Conservation (phyloP, 2,113 vertebrate genomes). For the Hydropotes inermis region DNA sequence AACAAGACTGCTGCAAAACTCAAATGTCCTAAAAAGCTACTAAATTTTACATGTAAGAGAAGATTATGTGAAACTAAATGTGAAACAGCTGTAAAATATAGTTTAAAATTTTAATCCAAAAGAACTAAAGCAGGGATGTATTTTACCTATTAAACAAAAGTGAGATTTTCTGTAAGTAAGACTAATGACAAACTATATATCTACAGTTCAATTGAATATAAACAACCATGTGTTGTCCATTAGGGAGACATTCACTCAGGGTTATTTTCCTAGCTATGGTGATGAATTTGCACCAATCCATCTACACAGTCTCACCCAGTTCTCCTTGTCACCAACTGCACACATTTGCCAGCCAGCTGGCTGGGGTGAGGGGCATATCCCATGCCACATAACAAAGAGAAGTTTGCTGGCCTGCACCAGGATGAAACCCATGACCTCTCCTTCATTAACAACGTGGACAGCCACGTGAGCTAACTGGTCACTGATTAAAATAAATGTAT, state of each 20-base stretch:
- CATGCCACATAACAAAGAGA: constrained; percentile 51
- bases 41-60: background rate
- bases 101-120: background rate
- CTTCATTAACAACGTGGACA: constrained; percentile 36
- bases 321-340: constrained; percentile 70
- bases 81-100: constrained; percentile 20
- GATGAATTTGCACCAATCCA: constrained; percentile 71
- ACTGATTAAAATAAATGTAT: constrained; percentile 52
- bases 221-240: constrained; percentile 72
- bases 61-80: background rate
- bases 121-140: background rate
- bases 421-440: constrained; percentile 28
- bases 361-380: background rate
- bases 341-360: constrained; percentile 72
- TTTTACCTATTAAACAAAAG: constrained; percentile 46
- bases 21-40: constrained; percentile 55
- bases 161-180: constrained; percentile 46
- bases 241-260: constrained; percentile 62
- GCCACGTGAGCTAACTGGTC: background rate
- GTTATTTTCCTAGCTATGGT: constrained; percentile 73
- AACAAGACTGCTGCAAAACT: constrained; percentile 59
- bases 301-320: constrained; percentile 65
- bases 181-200: constrained; percentile 51
- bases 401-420: background rate
- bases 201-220: constrained; percentile 52